Evolutionary conservation across 2,113 vertebrate genomes (phyloP).

Genomic region (Melospiza melodia): DNA sequence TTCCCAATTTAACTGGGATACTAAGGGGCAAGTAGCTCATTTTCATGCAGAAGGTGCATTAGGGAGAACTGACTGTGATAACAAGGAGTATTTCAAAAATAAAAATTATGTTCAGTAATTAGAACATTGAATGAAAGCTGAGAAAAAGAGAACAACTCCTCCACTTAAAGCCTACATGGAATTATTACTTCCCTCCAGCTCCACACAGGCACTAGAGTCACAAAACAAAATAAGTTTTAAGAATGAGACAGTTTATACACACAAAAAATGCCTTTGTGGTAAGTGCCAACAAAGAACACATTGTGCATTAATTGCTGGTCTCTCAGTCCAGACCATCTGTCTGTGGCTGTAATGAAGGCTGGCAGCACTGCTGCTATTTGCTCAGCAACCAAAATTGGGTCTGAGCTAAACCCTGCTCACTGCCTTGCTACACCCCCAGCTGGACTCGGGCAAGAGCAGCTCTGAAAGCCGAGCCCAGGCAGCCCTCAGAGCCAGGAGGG

Average conservation of each 20-base stretch:
- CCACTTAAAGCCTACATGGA: background rate
- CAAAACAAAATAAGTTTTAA: conserved; percentile 70
- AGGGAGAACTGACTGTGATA: background rate
- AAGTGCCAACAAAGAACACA: conserved; percentile 74
- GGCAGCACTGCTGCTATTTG: conserved; percentile 68
- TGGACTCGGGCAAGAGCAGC: background rate
- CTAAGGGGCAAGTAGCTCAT: background rate
- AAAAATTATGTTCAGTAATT: background rate
- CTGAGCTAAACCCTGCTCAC: conserved; percentile 65
- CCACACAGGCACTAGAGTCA: background rate
- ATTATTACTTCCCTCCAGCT: conserved; percentile 2
- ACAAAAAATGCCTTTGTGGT: conserved; percentile 64
- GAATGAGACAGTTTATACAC: conserved; percentile 60
- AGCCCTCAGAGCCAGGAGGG: background rate
- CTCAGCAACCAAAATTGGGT: conserved; percentile 69
- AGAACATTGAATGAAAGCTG: background rate
- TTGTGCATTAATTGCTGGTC: conserved; percentile 80
- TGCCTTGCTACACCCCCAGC: conserved; percentile 29
- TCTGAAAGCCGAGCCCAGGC: background rate
- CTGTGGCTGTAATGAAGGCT: conserved; percentile 73
- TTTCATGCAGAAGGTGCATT: background rate
- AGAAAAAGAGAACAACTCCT: background rate
- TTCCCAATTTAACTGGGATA: background rate
- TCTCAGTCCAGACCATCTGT: conserved; percentile 80
- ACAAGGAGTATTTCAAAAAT: background rate